Evolutionary conservation across 2,888 invertebrate species (phyloP).

Genomic region (Parnassius orleans): DNA sequence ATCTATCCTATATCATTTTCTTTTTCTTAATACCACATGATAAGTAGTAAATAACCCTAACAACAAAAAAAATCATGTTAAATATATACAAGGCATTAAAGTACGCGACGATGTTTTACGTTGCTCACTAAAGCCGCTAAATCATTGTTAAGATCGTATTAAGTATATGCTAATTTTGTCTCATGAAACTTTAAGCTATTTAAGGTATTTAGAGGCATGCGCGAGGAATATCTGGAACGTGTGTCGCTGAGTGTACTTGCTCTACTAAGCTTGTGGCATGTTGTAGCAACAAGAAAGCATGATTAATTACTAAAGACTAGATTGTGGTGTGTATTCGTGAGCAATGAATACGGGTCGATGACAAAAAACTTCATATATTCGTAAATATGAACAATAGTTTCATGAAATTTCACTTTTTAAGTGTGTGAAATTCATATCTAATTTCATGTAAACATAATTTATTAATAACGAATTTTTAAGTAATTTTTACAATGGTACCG

Average conservation of each 20-base stretch:
- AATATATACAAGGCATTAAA: slow-evolving; percentile 22
- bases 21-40: no score
- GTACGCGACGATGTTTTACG: slow-evolving; percentile 15
- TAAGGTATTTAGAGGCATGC: slow-evolving; percentile 25
- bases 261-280: not conserved
- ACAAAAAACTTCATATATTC: no score
- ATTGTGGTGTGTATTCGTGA: no score
- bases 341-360: no score
- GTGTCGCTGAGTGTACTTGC: slow-evolving; percentile 5
- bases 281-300: not conserved
- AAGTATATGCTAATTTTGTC: slow-evolving; percentile 39
- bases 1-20: no score
- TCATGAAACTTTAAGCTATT: slow-evolving; percentile 24
- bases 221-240: slow-evolving; percentile 9
- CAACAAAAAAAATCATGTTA: slow-evolving; percentile 10
- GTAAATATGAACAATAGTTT: no score
- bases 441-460: no score
- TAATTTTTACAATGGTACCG: no score
- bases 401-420: no score
- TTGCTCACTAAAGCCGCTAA: slow-evolving; percentile 29
- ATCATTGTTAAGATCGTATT: slow-evolving; percentile 43
- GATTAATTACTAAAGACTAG: no score
- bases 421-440: no score
- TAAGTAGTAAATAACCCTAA: not conserved
- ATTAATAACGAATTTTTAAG: no score